Evolutionary conservation across 2,113 vertebrate genomes (phyloP).

Genomic region (Cavia aperea): DNA sequence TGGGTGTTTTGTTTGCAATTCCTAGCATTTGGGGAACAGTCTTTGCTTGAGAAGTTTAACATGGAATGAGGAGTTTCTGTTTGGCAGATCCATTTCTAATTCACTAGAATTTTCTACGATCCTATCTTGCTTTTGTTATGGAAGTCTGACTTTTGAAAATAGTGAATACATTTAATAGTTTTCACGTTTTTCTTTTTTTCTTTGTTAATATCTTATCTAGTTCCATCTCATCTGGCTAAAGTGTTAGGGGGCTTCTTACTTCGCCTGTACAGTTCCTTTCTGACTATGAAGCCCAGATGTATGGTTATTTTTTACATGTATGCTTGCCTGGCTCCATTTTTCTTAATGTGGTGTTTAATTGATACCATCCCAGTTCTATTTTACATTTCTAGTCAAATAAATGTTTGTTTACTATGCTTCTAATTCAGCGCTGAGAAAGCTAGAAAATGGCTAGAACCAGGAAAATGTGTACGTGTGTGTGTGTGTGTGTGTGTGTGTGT

Average conservation of each 20-base stretch:
- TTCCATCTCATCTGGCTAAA: neutral
- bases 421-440: slow-evolving; percentile 2
- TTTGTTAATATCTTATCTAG: neutral
- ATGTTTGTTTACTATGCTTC: slow-evolving; percentile 10
- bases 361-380: slow-evolving; percentile 18
- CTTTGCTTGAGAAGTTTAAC: neutral
- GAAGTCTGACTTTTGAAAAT: neutral
- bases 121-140: neutral
- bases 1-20: neutral
- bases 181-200: neutral
- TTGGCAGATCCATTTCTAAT: neutral
- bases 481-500: neutral
- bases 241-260: neutral
- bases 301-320: neutral
- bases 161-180: neutral
- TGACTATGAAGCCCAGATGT: neutral
- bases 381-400: slow-evolving; percentile 41
- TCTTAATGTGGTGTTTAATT: slow-evolving; percentile 45
- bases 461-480: neutral
- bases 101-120: slow-evolving; percentile 11
- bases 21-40: neutral
- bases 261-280: neutral
- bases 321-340: slow-evolving; percentile 17
- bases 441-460: neutral
- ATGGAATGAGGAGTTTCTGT: neutral